Evolutionary conservation across 1,140 invertebrate species (phyloP), one percentile per base, ranked within the genome.

Genomic region (Drosophila seguyi): DNA sequence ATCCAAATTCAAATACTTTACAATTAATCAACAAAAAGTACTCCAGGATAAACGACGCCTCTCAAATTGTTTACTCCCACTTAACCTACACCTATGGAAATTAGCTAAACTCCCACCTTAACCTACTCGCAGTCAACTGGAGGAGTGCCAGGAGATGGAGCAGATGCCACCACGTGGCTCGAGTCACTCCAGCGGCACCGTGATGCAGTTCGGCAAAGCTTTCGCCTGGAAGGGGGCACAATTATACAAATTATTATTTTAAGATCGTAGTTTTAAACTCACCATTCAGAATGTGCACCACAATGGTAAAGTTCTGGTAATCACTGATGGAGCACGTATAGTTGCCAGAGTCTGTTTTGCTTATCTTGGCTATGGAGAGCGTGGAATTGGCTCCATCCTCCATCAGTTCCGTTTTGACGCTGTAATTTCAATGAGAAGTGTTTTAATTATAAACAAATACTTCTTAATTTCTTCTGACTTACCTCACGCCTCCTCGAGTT

Each of bases 201-300:
- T 95, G 94, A 91, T 95, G 94, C 69, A 95, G 80, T 85, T 95
- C 94, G 39, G 94, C 94, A 92, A 95, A 94, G 92, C 94, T 95
- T 93, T 95, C 94, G 93, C 94, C 94, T 95, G 92, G 0, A 63
- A 56, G 14, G 3, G 13, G 8, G 1, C 10, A 14, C 4, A 38
- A 20, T 31, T 22, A 34, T 36, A 38, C 25, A 38, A 34, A 29
- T 22, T 6, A 3, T 11, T 4, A 25, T 25, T 8, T 25, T 16
- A 6, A 18, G 6, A 58, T 6, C 20, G 10, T 22, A 14, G 3
- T 13, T 13, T n/a, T 4, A 1, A 29, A 60, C 94, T 94, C 94
- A 96, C 96, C 96, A 92, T 96, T 96, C 42, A 96, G 93, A 45
- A 96, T 95, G 68, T 96, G 96, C 38, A 96, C 95, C 38, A 95